A percentile compares a stretch with the other conserved stretches of the same genome.
Conservation (phyloP, 92 coral and sea anemone genomes). For the Parazoanthus darwini region DNA sequence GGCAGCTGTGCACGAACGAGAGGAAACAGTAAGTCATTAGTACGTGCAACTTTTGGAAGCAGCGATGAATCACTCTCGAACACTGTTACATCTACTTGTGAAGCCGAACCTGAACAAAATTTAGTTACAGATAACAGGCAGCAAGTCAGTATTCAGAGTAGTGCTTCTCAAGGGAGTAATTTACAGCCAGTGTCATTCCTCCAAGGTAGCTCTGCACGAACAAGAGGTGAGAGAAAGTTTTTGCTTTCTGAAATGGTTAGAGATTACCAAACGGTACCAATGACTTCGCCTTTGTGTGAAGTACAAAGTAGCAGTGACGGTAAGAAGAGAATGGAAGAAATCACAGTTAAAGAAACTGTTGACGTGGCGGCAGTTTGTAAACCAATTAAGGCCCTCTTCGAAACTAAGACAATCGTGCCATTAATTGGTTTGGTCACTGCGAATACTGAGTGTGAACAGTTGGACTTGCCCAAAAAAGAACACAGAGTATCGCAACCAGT, state of each 20-base stretch:
- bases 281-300: background rate
- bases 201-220: constrained; percentile 27
- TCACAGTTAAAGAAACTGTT: background rate
- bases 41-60: background rate
- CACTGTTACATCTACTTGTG: background rate
- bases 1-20: constrained; percentile 27
- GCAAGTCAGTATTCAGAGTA: background rate
- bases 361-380: background rate
- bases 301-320: background rate
- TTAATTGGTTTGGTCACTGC: background rate
- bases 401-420: background rate
- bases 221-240: background rate
- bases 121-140: background rate
- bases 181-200: background rate
- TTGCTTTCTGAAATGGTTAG: background rate
- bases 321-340: background rate
- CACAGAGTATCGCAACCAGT: background rate
- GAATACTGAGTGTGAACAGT: background rate
- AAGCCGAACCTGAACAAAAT: background rate
- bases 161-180: background rate
- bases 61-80: background rate
- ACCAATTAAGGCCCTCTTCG: background rate
- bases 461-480: background rate
- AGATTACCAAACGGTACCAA: background rate
- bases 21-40: background rate